These are phyloP conservation scores for Xylocopa sonorina DNA, from an alignment of 1,140 invertebrate species.

Conservation along the genomic window DNA sequence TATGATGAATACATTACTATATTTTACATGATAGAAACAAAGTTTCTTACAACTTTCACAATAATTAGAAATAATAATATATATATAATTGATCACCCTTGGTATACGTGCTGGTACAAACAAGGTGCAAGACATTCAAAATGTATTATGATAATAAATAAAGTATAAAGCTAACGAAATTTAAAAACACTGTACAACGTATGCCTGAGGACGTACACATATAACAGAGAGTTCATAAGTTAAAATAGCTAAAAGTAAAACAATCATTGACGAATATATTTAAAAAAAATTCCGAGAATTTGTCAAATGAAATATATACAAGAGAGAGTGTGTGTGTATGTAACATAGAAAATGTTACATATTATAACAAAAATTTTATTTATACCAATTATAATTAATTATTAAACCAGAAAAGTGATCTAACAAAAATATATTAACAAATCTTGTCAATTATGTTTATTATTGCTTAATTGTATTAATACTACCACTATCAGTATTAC, in stretches of 20 bases:
- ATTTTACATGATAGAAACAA: constrained; percentile 13
- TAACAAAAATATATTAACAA: not conserved
- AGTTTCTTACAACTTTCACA: constrained; percentile 3
- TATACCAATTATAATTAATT: not conserved
- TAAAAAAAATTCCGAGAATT: not conserved
- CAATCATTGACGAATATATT: constrained; percentile 27
- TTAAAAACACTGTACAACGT: constrained; percentile 51
- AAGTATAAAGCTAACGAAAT: constrained; percentile 57
- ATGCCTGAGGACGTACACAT: constrained; percentile 36
- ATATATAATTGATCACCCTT: constrained; percentile 22
- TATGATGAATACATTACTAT: not conserved
- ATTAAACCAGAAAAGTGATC: not conserved
- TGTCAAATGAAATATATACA: constrained; percentile 34
- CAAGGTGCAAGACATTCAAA: constrained; percentile 66
- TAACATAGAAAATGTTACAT: constrained; percentile 24
- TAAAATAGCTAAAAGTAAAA: constrained; percentile 35
- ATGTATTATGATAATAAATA: constrained; percentile 60
- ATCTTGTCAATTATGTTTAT: not conserved
- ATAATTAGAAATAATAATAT: constrained; percentile 15
- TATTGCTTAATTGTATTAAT: constrained; percentile 7
- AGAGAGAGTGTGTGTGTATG: too few species aligned
- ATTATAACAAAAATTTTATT: not conserved
- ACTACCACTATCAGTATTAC: constrained; percentile 22
- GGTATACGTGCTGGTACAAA: constrained; percentile 39
- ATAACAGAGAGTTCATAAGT: constrained; percentile 26